Evolutionary conservation across 1,140 invertebrate genomes (phyloP).

Genomic region (Drosophila mayri): DNA sequence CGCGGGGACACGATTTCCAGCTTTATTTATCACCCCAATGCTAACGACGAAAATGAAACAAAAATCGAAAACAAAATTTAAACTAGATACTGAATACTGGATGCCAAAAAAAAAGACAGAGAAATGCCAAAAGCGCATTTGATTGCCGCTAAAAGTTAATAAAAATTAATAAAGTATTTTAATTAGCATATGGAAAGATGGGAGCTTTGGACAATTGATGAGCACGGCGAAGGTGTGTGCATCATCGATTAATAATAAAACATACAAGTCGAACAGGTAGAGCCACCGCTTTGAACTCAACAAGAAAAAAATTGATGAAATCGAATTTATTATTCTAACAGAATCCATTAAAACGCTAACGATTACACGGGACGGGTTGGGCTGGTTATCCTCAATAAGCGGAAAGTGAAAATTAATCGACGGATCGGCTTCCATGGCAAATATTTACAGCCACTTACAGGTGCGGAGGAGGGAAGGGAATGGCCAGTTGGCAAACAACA

Average conservation of each 20-base stretch:
- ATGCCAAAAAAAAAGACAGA: neutral
- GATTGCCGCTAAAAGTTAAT: conserved; percentile 18
- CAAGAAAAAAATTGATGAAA: conserved; percentile 38
- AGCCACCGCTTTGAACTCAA: conserved; percentile 11
- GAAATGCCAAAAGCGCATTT: conserved; percentile 12
- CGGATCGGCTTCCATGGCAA: conserved; percentile 16
- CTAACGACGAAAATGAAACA: conserved; percentile 35
- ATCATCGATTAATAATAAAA: conserved; percentile 48
- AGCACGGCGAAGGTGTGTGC: conserved; percentile 10
- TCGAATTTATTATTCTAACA: conserved; percentile 48
- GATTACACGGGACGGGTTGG: conserved; percentile 52
- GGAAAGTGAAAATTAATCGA: conserved; percentile 52
- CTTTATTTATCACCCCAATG: conserved; percentile 41
- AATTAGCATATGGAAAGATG: conserved; percentile 17
- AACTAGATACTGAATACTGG: conserved; percentile 23
- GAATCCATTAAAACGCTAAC: conserved; percentile 52
- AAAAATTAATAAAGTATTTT: conserved; percentile 22
- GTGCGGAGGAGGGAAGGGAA: conserved; percentile 11
- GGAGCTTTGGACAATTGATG: conserved; percentile 17
- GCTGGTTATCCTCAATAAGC: conserved; percentile 39
- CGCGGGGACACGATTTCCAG: conserved; percentile 30
- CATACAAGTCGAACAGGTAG: conserved; percentile 35
- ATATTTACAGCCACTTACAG: conserved; percentile 24
- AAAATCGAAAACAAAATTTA: conserved; percentile 24
- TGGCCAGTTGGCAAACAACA: conserved; percentile 42